Conservation (phyloP, 2,888 invertebrate species). For the Cabera pusaria region DNA sequence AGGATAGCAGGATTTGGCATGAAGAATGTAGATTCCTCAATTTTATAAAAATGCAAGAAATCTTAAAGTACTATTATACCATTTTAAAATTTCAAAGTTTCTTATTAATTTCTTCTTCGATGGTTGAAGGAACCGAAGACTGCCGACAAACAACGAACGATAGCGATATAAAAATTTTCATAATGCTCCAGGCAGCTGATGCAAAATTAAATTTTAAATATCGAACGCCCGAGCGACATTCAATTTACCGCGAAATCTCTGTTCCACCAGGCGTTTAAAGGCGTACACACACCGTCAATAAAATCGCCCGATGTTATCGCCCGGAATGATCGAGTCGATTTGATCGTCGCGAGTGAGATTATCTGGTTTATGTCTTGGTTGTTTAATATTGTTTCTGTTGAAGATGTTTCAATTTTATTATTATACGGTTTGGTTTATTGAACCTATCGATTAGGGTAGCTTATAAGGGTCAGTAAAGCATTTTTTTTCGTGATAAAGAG, state of each 20-base stretch:
- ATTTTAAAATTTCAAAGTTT: no score
- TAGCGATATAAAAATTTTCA: slow-evolving; percentile 60
- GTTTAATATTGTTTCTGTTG: no score
- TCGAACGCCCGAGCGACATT: slow-evolving; percentile 62
- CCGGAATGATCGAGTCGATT: slow-evolving; percentile 14
- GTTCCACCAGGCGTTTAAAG: slow-evolving; percentile 40
- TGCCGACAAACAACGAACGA: slow-evolving; percentile 23
- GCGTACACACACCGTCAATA: slow-evolving; percentile 41
- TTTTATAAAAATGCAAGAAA: no score
- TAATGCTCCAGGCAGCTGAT: slow-evolving; percentile 70
- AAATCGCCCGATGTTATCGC: slow-evolving; percentile 39
- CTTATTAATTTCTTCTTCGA: slow-evolving; percentile 15
- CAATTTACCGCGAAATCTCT: slow-evolving; percentile 66
- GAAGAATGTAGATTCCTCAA: no score
- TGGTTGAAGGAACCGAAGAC: slow-evolving; percentile 8
- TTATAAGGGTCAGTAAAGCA: no score
- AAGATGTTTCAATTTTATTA: no score
- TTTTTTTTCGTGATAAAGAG: no score
- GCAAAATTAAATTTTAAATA: slow-evolving; percentile 80
- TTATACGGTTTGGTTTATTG: no score
- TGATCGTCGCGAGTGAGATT: slow-evolving; percentile 15
- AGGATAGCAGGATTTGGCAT: no score
- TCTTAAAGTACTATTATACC: no score
- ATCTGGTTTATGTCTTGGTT: slow-evolving; percentile 16
- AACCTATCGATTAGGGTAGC: no score